These are phyloP conservation scores for Gavia stellata DNA, from an alignment of 2,113 vertebrate genomes.

Conservation along the genomic window DNA sequence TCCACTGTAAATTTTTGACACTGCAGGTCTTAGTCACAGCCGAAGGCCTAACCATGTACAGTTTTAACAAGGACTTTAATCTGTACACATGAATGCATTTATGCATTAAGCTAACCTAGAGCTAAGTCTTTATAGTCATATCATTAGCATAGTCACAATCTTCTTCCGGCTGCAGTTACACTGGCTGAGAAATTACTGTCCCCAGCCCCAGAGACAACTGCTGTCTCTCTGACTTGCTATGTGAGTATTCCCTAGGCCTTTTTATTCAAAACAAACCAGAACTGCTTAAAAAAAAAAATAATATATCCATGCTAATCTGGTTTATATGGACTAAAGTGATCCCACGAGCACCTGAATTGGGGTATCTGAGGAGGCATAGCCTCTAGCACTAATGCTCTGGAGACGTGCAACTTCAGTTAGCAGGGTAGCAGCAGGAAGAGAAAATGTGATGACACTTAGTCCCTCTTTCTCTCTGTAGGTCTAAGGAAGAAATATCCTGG, in stretches of 20 bases:
- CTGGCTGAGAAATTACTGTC: conserved; percentile 16
- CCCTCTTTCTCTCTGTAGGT: background rate
- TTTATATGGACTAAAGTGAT: background rate
- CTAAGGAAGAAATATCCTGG: background rate
- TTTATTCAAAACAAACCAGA: background rate
- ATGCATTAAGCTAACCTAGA: conserved; percentile 24
- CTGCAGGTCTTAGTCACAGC: background rate
- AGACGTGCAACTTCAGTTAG: background rate
- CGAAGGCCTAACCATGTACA: conserved; percentile 3
- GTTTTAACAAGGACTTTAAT: conserved; percentile 47
- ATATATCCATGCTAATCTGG: background rate
- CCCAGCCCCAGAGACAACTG: background rate
- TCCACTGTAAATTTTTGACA: conserved; percentile 3
- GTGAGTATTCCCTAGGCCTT: background rate
- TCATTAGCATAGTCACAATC: conserved; percentile 34
- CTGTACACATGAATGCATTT: conserved; percentile 32
- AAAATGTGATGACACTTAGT: background rate
- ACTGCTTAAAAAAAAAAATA: background rate
- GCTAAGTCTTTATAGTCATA: conserved; percentile 20
- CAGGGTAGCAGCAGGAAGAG: background rate
- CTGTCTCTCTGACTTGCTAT: background rate
- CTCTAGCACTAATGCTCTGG: background rate
- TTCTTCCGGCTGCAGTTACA: conserved; percentile 8
- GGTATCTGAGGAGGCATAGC: background rate
- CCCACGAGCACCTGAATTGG: background rate